A percentile compares a stretch with the other conserved stretches of the same genome.
phyloP scores from a whole-genome alignment of 2,888 invertebrate species.

The Eristalinus sepulchralis region DNA sequence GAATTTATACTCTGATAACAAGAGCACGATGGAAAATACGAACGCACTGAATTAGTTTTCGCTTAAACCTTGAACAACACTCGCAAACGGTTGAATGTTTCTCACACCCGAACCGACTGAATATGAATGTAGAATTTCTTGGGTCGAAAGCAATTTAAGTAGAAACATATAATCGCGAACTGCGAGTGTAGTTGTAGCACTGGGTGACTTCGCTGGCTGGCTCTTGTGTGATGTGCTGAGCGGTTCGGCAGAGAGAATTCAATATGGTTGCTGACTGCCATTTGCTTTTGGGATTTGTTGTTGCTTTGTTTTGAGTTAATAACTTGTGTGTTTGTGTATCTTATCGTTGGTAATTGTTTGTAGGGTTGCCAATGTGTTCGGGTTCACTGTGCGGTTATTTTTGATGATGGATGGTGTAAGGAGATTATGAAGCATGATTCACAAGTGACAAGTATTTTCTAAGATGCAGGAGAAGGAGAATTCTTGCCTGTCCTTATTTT shows the following conservation, averaged over 20 bases:
- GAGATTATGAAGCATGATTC: background rate
- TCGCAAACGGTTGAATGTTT: constrained; percentile 68
- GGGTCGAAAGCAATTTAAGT: constrained; percentile 52
- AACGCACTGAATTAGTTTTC: constrained; percentile 10
- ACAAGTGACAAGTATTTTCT: too few relatives aligned
- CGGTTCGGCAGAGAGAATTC: constrained; percentile 30
- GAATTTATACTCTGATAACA: constrained; percentile 46
- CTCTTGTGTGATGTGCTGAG: background rate
- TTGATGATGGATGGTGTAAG: background rate
- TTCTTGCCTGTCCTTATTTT: too few relatives aligned
- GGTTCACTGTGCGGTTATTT: constrained; percentile 22
- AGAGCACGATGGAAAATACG: background rate
- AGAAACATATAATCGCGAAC: constrained; percentile 30
- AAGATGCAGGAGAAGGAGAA: too few relatives aligned
- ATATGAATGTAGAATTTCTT: constrained; percentile 53
- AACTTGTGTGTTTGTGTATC: background rate
- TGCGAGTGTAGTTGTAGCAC: background rate
- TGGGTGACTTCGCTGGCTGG: background rate
- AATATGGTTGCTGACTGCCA: constrained; percentile 58
- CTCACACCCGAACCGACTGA: constrained; percentile 69
- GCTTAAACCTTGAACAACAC: constrained; percentile 21
- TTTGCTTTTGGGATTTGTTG: constrained; percentile 11
- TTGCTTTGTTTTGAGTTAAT: background rate
- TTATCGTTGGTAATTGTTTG: background rate
- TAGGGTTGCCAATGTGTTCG: constrained; percentile 4